Percentiles rank a stretch among this genome's conserved stretches.
Evolutionary conservation across 2,888 invertebrate genomes (phyloP).

Genomic region (Zaprionus lineosus): DNA sequence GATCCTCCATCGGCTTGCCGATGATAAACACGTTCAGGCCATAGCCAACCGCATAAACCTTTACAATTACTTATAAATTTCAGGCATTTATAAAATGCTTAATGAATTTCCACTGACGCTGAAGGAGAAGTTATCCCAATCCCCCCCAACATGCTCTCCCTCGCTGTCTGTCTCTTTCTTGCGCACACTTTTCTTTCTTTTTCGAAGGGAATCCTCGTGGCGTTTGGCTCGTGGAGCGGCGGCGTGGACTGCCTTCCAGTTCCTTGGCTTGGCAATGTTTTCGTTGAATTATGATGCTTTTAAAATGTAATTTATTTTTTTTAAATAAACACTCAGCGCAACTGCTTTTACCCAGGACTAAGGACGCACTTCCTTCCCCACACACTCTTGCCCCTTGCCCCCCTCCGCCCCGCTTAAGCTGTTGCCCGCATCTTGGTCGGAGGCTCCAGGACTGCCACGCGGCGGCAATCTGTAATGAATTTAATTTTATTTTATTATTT

Average conservation of each 20-base stretch:
- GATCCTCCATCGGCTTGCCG: constrained; percentile 38
- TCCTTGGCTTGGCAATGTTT: constrained; percentile 63
- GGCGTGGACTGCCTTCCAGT: constrained; percentile 31
- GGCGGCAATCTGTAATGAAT: constrained; percentile 70
- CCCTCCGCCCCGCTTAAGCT: too few species aligned
- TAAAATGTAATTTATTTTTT: constrained; percentile 77
- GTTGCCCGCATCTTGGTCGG: too few species aligned
- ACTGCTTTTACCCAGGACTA: constrained; percentile 44
- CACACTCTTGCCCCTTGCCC: too few species aligned
- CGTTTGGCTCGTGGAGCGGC: constrained; percentile 22
- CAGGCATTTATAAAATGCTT: constrained; percentile 75
- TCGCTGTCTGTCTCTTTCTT: too few species aligned
- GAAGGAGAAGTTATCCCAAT: too few species aligned
- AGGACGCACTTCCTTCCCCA: too few species aligned
- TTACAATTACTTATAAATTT: constrained; percentile 76
- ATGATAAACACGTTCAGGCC: constrained; percentile 71
- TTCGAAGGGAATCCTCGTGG: too few species aligned
- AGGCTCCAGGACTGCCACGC: constrained; percentile 37
- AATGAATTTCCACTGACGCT: constrained; percentile 70
- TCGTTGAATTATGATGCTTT: constrained; percentile 76
- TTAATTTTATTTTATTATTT: constrained; percentile 75
- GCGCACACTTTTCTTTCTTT: too few species aligned
- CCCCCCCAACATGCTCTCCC: too few species aligned
- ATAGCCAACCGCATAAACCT: constrained; percentile 72
- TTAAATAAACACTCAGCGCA: constrained; percentile 70